Conservation (phyloP, 2,888 invertebrate species). For the Calameuta pallipes region DNA sequence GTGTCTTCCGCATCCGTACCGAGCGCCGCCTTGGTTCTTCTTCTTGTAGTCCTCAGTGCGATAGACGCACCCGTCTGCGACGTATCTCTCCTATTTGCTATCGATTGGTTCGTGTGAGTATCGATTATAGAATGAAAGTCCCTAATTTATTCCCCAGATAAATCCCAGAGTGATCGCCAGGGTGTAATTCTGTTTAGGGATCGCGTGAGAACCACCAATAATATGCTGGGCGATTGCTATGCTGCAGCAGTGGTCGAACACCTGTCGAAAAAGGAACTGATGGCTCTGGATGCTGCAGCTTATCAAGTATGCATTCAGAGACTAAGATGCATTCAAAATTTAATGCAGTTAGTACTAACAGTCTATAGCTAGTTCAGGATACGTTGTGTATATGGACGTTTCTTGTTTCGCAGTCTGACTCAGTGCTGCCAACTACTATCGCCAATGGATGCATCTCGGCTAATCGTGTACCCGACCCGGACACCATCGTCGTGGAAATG, state of each 20-base stretch:
- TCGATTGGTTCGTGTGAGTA: constrained; percentile 92
- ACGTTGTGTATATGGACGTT: neutral
- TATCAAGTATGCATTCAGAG: constrained; percentile 66
- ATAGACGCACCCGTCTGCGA: constrained; percentile 86
- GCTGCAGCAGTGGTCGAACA: constrained; percentile 87
- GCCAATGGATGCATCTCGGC: constrained; percentile 63
- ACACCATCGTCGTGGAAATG: constrained; percentile 63
- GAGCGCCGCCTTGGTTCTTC: constrained; percentile 84
- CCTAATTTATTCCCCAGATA: neutral
- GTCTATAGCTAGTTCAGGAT: too few species aligned
- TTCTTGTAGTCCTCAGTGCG: constrained; percentile 83
- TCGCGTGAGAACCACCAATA: constrained; percentile 87
- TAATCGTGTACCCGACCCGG: constrained; percentile 63
- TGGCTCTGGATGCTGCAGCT: constrained; percentile 79
- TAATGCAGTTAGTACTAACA: too few species aligned
- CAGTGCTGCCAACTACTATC: constrained; percentile 59
- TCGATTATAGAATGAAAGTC: constrained; percentile 2
- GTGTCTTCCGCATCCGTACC: constrained; percentile 90
- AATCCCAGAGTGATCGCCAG: neutral
- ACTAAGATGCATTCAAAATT: too few species aligned
- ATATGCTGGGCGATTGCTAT: constrained; percentile 89
- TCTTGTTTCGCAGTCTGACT: constrained; percentile 54
- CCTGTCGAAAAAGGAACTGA: constrained; percentile 83
- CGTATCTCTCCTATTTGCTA: constrained; percentile 84
- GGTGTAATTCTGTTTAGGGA: constrained; percentile 71